phyloP scores from a whole-genome alignment of 1,140 invertebrate genomes.

The Mactra quadrangularis region DNA sequence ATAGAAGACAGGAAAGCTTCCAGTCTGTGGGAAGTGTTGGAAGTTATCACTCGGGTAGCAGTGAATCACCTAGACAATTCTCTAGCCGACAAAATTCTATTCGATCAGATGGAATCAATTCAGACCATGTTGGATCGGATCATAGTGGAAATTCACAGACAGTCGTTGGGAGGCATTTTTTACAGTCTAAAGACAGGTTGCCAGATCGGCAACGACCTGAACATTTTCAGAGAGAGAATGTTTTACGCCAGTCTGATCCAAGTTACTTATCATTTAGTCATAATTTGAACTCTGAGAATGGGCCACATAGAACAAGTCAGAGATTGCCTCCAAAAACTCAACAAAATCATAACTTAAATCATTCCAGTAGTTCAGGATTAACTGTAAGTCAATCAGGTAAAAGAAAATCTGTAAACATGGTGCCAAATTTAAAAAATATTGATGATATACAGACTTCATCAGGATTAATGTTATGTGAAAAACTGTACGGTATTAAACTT shows the following conservation, averaged over 20 bases:
- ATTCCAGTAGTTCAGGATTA: not conserved
- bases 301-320: constrained; percentile 19
- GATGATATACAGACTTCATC: constrained; percentile 15
- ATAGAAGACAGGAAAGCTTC: constrained; percentile 36
- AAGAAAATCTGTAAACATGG: constrained; percentile 54
- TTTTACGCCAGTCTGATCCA: constrained; percentile 21
- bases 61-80: constrained; percentile 40
- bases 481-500: constrained; percentile 56
- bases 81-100: constrained; percentile 25
- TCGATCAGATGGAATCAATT: constrained; percentile 16
- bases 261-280: constrained; percentile 30
- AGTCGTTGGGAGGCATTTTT: not conserved
- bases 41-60: constrained; percentile 47
- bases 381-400: constrained; percentile 52
- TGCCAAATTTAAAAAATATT: constrained; percentile 33
- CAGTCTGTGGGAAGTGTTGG: constrained; percentile 45
- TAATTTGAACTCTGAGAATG: constrained; percentile 31
- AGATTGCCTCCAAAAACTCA: constrained; percentile 26
- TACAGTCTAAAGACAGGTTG: not conserved
- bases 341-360: not conserved
- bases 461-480: constrained; percentile 50
- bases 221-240: constrained; percentile 46
- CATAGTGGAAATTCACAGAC: not conserved
- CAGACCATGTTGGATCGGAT: not conserved
- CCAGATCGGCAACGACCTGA: not conserved